Evolutionary conservation across 2,113 vertebrate species (phyloP).

Genomic region (Sander lucioperca): DNA sequence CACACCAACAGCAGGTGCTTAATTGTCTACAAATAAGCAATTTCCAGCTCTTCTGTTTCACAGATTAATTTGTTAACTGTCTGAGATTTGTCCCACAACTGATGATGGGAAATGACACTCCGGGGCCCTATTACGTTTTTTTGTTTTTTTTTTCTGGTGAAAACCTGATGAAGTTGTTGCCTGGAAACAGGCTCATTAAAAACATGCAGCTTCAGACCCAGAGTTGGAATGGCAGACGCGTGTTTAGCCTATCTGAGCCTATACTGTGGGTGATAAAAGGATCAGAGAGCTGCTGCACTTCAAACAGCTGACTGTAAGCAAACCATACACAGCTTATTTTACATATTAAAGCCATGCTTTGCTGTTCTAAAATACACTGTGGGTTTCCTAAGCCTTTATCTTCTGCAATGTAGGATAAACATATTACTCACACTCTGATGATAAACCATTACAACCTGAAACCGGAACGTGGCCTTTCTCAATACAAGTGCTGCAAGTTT

Average conservation of each 20-base stretch:
- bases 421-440: not conserved
- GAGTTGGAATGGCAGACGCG: slow-evolving; percentile 17
- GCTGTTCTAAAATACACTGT: slow-evolving; percentile 4
- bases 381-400: slow-evolving; percentile 1
- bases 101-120: slow-evolving; percentile 47
- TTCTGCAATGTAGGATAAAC: not conserved
- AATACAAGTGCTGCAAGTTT: not conserved
- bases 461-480: not conserved
- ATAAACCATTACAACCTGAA: not conserved
- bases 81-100: slow-evolving; percentile 49
- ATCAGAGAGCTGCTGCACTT: slow-evolving; percentile 27
- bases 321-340: slow-evolving; percentile 14
- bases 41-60: slow-evolving; percentile 23
- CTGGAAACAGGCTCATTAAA: slow-evolving; percentile 55
- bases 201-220: slow-evolving; percentile 11
- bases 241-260: slow-evolving; percentile 9
- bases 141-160: slow-evolving; percentile 13
- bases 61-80: slow-evolving; percentile 51
- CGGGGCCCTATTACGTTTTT: slow-evolving; percentile 18
- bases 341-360: slow-evolving; percentile 27
- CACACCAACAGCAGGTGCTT: slow-evolving; percentile 28
- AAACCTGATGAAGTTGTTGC: slow-evolving; percentile 56
- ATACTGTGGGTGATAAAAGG: slow-evolving; percentile 6
- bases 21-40: slow-evolving; percentile 43
- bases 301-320: slow-evolving; percentile 12